phyloP scores from a whole-genome alignment of 2,113 vertebrate genomes.

The Calcarius ornatus region DNA sequence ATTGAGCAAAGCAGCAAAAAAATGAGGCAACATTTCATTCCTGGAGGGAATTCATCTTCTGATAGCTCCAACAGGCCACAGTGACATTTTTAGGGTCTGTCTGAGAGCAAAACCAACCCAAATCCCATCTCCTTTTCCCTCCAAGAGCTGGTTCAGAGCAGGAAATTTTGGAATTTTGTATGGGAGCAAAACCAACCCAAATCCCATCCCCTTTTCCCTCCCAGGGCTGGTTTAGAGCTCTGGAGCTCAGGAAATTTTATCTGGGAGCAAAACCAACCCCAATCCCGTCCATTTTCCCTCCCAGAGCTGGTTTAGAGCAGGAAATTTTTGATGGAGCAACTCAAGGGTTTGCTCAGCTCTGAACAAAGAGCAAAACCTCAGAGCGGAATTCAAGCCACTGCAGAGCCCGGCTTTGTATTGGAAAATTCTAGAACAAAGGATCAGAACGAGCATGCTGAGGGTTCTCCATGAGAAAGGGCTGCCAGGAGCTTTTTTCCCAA shows the following conservation, averaged over 20 bases:
- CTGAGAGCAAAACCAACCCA: not conserved
- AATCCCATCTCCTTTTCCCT: accelerated
- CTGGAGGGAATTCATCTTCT: not conserved
- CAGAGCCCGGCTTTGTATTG: accelerated
- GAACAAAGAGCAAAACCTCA: not conserved
- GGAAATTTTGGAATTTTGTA: not conserved
- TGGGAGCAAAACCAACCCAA: too few species aligned
- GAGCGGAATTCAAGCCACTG: accelerated
- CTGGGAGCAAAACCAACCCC: not conserved
- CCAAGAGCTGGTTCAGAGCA: not conserved
- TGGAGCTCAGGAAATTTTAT: not conserved
- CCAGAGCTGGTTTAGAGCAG: not conserved
- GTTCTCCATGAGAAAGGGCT: not conserved
- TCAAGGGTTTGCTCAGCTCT: not conserved
- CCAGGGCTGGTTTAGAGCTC: not conserved
- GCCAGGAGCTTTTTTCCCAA: not conserved
- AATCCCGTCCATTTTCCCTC: accelerated
- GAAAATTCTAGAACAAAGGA: not conserved
- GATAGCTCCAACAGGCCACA: not conserved
- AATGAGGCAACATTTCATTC: not conserved
- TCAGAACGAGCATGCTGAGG: accelerated
- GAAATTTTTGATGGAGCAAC: not conserved
- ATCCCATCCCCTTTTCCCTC: accelerated
- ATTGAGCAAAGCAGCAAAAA: not conserved
- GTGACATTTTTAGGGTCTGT: not conserved